Conservation (phyloP, 2,113 vertebrate species). For the Thinocorus orbignyianus region DNA sequence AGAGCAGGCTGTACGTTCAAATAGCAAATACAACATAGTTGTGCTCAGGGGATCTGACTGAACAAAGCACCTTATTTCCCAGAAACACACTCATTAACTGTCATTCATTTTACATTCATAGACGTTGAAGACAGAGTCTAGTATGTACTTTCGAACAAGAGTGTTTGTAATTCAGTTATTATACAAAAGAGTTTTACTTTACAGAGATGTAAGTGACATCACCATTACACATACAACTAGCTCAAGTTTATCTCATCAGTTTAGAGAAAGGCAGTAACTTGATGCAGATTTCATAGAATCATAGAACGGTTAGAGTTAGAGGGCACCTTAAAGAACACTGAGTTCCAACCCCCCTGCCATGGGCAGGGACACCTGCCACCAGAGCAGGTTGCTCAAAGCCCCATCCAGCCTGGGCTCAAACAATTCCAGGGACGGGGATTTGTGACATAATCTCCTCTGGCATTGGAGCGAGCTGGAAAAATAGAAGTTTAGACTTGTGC, state of each 20-base stretch:
- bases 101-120: neutral
- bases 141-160: neutral
- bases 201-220: neutral
- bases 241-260: neutral
- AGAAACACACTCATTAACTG: neutral
- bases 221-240: neutral
- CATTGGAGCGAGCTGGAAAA: neutral
- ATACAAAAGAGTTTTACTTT: neutral
- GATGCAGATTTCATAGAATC: neutral
- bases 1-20: neutral
- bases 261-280: neutral
- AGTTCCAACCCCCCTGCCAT: too few relatives aligned
- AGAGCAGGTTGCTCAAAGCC: too few relatives aligned
- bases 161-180: neutral
- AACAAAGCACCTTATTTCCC: neutral
- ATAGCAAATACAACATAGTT: neutral
- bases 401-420: too few relatives aligned
- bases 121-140: neutral
- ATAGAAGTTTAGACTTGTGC: neutral
- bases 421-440: too few relatives aligned
- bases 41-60: neutral
- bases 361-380: too few relatives aligned
- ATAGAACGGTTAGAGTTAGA: too few relatives aligned
- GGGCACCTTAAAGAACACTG: too few relatives aligned
- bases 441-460: neutral